Conservation (phyloP, 2,797 vertebrate species). For the Danio albolineatus region DNA sequence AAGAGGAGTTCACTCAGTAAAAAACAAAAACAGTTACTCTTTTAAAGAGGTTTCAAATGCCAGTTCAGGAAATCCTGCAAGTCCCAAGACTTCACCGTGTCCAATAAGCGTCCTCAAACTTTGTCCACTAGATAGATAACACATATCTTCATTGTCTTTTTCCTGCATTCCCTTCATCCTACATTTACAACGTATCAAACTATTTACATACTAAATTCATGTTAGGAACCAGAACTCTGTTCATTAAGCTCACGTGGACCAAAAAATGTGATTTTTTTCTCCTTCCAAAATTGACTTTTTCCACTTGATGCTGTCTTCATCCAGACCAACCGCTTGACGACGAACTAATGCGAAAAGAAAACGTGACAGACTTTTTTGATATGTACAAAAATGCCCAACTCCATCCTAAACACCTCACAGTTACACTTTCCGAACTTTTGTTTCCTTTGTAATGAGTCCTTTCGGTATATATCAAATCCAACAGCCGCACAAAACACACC, state of each 20-base stretch:
- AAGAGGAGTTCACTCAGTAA: slow-evolving; percentile 26
- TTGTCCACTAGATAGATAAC: background rate
- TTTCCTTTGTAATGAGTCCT: background rate
- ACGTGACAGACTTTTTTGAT: slow-evolving; percentile 14
- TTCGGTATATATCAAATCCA: slow-evolving; percentile 1
- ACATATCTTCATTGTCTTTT: background rate
- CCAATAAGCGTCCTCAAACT: background rate
- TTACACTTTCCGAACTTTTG: background rate
- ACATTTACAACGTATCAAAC: background rate
- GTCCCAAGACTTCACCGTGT: background rate
- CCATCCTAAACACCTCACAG: slow-evolving; percentile 11
- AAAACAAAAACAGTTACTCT: slow-evolving; percentile 1
- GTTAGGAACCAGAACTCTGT: background rate
- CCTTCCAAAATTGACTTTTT: background rate
- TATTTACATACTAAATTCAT: slow-evolving; percentile 24
- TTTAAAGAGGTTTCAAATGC: slow-evolving; percentile 14
- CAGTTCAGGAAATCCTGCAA: background rate
- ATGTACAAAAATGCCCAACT: slow-evolving; percentile 37
- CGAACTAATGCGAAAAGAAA: background rate
- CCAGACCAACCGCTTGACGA: background rate
- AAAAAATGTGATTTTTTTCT: background rate
- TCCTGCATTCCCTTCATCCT: background rate
- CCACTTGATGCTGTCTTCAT: background rate
- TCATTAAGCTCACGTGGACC: background rate
- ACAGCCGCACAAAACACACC: background rate